These are phyloP conservation scores for Vireo altiloquus DNA, from an alignment of 2,113 vertebrate species.

Conservation along the genomic window DNA sequence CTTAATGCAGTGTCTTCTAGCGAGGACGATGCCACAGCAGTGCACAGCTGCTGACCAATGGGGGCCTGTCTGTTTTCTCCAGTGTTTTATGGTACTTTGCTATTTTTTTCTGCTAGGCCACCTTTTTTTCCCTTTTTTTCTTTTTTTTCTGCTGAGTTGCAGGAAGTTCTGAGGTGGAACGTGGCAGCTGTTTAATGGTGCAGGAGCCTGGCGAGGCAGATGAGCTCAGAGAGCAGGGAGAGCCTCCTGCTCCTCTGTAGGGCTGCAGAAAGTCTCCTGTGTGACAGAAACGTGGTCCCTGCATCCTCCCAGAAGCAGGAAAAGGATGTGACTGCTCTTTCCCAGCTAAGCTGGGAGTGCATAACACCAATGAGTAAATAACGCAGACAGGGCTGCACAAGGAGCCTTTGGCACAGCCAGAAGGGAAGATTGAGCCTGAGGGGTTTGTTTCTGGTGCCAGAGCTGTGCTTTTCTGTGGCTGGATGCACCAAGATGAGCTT, in stretches of 20 bases:
- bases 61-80: conserved; percentile 11
- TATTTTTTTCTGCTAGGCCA: background rate
- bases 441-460: background rate
- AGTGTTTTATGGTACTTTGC: background rate
- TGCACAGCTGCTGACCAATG: conserved; percentile 3
- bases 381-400: background rate
- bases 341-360: background rate
- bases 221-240: background rate
- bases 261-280: background rate
- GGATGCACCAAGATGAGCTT: background rate
- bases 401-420: background rate
- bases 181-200: background rate
- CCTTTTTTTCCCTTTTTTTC: background rate
- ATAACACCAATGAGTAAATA: background rate
- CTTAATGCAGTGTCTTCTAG: conserved; percentile 5
- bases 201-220: background rate
- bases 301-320: background rate
- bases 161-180: conserved; percentile 21
- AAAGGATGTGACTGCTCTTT: background rate
- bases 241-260: background rate
- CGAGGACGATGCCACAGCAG: background rate
- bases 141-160: background rate
- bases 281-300: rapidly evolving
- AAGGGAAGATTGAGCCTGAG: background rate
- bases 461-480: background rate